Percentiles rank a stretch among this genome's conserved stretches.
Evolutionary conservation across 2,888 invertebrate species (phyloP).

Genomic region (Druceiella hillmani): DNA sequence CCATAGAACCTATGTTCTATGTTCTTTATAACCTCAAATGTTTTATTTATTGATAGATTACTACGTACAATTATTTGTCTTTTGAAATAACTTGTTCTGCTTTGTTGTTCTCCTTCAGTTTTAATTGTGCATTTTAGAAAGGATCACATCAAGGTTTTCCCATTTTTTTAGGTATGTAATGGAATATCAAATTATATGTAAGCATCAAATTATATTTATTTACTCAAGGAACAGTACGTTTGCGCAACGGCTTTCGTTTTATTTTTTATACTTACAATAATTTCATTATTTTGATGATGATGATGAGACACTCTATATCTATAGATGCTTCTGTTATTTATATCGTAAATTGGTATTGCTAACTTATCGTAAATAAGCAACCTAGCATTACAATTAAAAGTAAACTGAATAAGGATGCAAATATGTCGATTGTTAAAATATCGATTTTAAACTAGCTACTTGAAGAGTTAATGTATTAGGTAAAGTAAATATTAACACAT

Average conservation of each 20-base stretch:
- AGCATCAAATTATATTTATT: conserved; percentile 2
- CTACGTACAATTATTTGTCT: too few relatives aligned
- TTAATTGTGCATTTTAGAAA: conserved; percentile 1
- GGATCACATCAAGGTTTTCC: conserved; percentile 3
- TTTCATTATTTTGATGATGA: too few relatives aligned
- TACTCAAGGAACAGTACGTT: too few relatives aligned
- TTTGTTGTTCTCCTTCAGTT: too few relatives aligned
- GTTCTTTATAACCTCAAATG: not conserved
- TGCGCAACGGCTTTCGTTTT: conserved; percentile 1
- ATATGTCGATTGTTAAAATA: not conserved
- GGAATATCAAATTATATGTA: too few relatives aligned
- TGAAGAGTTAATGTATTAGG: too few relatives aligned
- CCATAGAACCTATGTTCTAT: not conserved
- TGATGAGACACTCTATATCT: not conserved
- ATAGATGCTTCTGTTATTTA: not conserved
- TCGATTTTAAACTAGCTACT: not conserved
- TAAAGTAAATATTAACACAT: not conserved
- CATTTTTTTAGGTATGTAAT: conserved; percentile 1
- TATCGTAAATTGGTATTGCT: conserved; percentile 1
- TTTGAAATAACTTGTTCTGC: conserved; percentile 1
- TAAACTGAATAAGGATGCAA: not conserved
- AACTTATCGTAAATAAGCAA: too few relatives aligned
- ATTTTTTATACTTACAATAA: conserved; percentile 1
- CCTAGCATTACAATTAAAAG: not conserved
- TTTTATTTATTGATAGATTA: not conserved